Conservation (phyloP, 2,113 vertebrate genomes). For the Eretmochelys imbricata region DNA sequence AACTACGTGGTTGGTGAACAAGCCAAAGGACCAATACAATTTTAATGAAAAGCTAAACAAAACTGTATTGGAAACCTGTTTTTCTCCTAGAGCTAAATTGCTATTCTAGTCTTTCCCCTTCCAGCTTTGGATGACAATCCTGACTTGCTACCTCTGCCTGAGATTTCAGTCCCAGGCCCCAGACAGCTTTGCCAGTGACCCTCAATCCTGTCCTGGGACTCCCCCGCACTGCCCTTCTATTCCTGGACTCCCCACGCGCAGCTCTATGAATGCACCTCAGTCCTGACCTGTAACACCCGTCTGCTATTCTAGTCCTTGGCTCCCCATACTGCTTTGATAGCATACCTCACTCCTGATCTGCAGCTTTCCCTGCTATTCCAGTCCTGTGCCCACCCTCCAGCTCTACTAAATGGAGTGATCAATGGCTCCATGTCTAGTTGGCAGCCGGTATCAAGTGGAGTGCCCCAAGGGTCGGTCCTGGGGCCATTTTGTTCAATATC, state of each 20-base stretch:
- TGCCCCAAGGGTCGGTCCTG: too few species aligned
- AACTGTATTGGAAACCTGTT: not conserved
- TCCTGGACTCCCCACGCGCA: not conserved
- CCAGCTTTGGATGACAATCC: not conserved
- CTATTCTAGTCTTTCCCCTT: not conserved
- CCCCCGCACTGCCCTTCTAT: not conserved
- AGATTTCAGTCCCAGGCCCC: not conserved
- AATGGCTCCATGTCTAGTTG: too few species aligned
- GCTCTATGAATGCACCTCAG: not conserved
- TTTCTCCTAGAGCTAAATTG: not conserved
- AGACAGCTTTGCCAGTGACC: not conserved
- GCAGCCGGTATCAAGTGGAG: too few species aligned
- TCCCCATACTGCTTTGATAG: not conserved
- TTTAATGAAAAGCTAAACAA: not conserved
- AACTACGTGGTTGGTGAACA: not conserved
- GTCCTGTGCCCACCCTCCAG: not conserved
- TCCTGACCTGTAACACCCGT: not conserved
- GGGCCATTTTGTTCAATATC: too few species aligned
- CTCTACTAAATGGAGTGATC: too few species aligned
- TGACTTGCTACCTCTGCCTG: not conserved
- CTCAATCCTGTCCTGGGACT: not conserved
- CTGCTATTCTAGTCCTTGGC: not conserved
- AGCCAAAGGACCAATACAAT: not conserved
- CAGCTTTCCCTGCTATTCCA: not conserved
- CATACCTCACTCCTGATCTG: not conserved